These are phyloP conservation scores for Euzetes globulus DNA, from an alignment of 2,888 invertebrate genomes.

Conservation along the genomic window DNA sequence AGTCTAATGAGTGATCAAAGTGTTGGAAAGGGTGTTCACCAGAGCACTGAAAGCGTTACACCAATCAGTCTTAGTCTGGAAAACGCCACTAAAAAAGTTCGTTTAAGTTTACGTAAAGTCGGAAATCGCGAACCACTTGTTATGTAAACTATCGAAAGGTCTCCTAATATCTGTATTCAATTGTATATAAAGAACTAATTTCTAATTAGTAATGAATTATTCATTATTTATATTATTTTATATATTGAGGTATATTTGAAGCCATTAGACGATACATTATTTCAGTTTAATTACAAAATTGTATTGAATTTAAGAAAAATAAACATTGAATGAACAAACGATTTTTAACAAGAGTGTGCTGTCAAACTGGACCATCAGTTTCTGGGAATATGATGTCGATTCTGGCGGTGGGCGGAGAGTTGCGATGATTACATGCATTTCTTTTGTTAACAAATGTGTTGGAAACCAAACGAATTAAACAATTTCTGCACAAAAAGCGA, in stretches of 20 bases:
- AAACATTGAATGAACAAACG: too few relatives aligned
- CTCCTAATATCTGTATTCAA: not conserved
- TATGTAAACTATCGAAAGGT: not conserved
- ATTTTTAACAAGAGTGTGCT: too few relatives aligned
- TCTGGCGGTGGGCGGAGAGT: not conserved
- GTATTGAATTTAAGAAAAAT: too few relatives aligned
- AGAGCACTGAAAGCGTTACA: not conserved
- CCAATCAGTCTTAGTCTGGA: not conserved
- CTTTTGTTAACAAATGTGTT: not conserved
- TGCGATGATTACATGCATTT: not conserved
- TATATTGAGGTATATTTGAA: too few relatives aligned
- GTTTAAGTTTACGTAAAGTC: slow-evolving; percentile 2
- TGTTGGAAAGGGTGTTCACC: not conserved
- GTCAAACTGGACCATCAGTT: slow-evolving; percentile 10
- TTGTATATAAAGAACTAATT: not conserved
- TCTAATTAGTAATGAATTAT: not conserved
- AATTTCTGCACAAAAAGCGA: not conserved
- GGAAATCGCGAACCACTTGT: slow-evolving; percentile 4
- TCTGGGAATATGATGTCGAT: not conserved
- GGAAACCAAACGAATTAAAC: not conserved
- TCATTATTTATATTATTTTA: too few relatives aligned
- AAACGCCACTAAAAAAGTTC: slow-evolving; percentile 5
- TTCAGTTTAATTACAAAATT: too few relatives aligned
- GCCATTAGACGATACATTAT: too few relatives aligned
- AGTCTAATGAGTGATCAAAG: not conserved